A percentile compares a stretch with the other conserved stretches of the same genome.
These are phyloP conservation scores for Bombus picipes DNA, from an alignment of 1,140 invertebrate species.

Conservation along the genomic window DNA sequence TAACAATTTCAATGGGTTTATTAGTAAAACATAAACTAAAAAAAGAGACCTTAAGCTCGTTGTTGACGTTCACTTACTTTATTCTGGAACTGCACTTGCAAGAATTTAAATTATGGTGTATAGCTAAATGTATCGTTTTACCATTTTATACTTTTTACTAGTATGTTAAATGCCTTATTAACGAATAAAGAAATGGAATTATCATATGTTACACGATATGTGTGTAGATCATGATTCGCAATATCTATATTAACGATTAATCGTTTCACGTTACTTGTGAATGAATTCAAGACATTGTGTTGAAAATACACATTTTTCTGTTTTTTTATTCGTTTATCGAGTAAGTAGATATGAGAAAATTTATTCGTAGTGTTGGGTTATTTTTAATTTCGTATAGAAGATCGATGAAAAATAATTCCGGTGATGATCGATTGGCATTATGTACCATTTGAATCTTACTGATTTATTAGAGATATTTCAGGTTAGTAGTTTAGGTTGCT, in stretches of 20 bases:
- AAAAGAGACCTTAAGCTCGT: neutral
- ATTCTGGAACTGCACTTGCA: neutral
- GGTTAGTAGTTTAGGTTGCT: constrained; percentile 47
- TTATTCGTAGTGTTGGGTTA: neutral
- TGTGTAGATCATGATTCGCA: neutral
- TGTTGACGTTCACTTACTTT: neutral
- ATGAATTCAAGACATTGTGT: constrained; percentile 11
- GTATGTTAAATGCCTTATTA: neutral
- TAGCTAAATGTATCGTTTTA: neutral
- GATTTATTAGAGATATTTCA: constrained; percentile 42
- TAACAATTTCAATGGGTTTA: constrained; percentile 20
- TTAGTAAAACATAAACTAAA: constrained; percentile 14
- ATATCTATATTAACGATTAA: neutral
- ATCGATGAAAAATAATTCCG: neutral
- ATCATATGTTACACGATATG: neutral
- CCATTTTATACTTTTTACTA: neutral
- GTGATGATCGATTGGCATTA: neutral
- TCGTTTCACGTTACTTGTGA: neutral
- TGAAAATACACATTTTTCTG: neutral
- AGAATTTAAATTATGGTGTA: neutral
- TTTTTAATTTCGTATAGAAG: neutral
- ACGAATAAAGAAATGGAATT: neutral
- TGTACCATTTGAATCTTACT: constrained; percentile 30
- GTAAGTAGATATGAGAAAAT: constrained; percentile 34
- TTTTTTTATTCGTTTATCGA: constrained; percentile 15